A percentile compares a stretch with the other conserved stretches of the same genome.
phyloP scores from a whole-genome alignment of 2,888 invertebrate genomes.

The Mellilla xanthometata region DNA sequence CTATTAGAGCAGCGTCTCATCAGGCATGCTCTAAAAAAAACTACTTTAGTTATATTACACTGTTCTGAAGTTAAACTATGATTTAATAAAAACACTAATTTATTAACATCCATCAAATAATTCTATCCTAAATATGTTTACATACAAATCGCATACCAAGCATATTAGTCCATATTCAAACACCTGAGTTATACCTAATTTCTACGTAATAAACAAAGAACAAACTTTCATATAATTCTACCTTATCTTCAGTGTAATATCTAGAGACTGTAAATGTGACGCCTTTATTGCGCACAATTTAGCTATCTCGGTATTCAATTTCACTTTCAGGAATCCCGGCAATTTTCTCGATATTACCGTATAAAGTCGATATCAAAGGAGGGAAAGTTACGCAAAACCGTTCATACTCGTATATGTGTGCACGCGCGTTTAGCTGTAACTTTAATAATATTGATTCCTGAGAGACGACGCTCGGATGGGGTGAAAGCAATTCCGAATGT shows the following conservation, averaged over 20 bases:
- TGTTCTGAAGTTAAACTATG: too few relatives aligned
- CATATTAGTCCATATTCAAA: too few relatives aligned
- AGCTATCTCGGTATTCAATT: slow-evolving; percentile 24
- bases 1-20: too few relatives aligned
- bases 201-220: background rate
- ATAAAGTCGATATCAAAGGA: slow-evolving; percentile 28
- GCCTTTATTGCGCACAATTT: slow-evolving; percentile 9
- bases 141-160: too few relatives aligned
- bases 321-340: slow-evolving; percentile 22
- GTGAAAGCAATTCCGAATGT: slow-evolving; percentile 49
- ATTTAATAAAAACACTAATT: too few relatives aligned
- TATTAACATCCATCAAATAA: too few relatives aligned
- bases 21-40: too few relatives aligned
- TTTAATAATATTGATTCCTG: slow-evolving; percentile 44
- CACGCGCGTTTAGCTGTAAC: slow-evolving; percentile 30
- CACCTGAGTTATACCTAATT: background rate
- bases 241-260: slow-evolving; percentile 1
- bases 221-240: background rate
- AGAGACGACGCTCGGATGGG: slow-evolving; percentile 40
- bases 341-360: slow-evolving; percentile 27
- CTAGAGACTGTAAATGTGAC: slow-evolving; percentile 11
- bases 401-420: slow-evolving; percentile 21
- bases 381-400: slow-evolving; percentile 24
- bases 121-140: too few relatives aligned
- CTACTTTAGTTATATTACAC: too few relatives aligned